These are phyloP conservation scores for silkworm (Bombyx mori) DNA, from an alignment of 1,140 invertebrate genomes.

Conservation along the genomic window DNA sequence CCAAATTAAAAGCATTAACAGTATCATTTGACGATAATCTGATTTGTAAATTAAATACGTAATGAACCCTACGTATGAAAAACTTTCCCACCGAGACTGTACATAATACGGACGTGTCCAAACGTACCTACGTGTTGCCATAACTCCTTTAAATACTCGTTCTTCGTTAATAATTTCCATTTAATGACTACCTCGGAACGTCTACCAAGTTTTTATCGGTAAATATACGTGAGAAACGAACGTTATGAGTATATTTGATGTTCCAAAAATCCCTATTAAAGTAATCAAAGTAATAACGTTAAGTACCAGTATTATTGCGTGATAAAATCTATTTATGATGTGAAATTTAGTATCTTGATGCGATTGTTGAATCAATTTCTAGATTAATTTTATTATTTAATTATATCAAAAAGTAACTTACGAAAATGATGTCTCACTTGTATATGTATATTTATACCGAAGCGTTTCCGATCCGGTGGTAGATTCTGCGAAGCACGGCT, in stretches of 20 bases:
- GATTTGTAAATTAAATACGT: not conserved
- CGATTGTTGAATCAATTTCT: too few species aligned
- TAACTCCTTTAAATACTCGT: constrained; percentile 13
- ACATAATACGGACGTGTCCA: not conserved
- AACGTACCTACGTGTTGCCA: constrained; percentile 1
- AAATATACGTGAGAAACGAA: constrained; percentile 40
- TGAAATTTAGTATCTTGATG: too few species aligned
- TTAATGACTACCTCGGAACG: constrained; percentile 28
- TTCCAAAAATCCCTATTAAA: constrained; percentile 34
- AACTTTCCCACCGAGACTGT: not conserved
- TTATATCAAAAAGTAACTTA: too few species aligned
- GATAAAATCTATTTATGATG: too few species aligned
- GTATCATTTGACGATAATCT: too few species aligned
- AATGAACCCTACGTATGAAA: constrained; percentile 1
- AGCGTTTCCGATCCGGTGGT: too few species aligned
- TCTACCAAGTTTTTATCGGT: constrained; percentile 56
- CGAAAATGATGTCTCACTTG: too few species aligned
- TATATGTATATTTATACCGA: too few species aligned
- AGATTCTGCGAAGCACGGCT: too few species aligned
- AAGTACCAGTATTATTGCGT: not conserved
- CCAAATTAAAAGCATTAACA: too few species aligned
- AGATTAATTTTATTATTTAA: too few species aligned
- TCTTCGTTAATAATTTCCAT: constrained; percentile 25
- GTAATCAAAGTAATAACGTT: constrained; percentile 24
- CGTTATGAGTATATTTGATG: constrained; percentile 34